Conservation (phyloP, 2,888 invertebrate species). For the Nowickia ferox region DNA sequence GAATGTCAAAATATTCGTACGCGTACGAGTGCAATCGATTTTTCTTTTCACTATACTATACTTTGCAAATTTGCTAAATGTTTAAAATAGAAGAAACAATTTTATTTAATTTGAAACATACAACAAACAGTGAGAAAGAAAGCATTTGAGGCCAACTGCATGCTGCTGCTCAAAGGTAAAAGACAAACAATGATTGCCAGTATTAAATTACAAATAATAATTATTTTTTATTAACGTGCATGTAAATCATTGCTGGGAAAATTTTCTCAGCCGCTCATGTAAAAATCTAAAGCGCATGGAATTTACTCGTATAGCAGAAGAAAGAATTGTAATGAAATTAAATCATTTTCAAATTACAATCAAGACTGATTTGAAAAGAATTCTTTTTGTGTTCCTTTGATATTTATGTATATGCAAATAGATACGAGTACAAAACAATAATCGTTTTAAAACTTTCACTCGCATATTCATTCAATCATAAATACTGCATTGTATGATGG, state of each 20-base stretch:
- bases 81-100: slow-evolving; percentile 17
- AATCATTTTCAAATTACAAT: slow-evolving; percentile 15
- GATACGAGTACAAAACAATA: background rate
- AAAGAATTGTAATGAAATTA: slow-evolving; percentile 18
- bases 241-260: slow-evolving; percentile 31
- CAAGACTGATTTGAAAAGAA: slow-evolving; percentile 15
- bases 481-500: background rate
- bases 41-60: slow-evolving; percentile 22
- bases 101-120: slow-evolving; percentile 25
- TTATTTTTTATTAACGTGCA: background rate
- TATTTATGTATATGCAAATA: no score
- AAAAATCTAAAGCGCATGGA: background rate
- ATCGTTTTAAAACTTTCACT: slow-evolving; percentile 33
- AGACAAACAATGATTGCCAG: slow-evolving; percentile 13
- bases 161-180: background rate
- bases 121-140: slow-evolving; percentile 16
- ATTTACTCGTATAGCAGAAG: background rate
- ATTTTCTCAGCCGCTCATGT: background rate
- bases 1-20: background rate
- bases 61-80: slow-evolving; percentile 11
- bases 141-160: slow-evolving; percentile 28
- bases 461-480: background rate
- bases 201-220: slow-evolving; percentile 38
- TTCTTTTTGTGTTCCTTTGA: slow-evolving; percentile 8
- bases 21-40: slow-evolving; percentile 6